These are phyloP conservation scores for Bombus picipes DNA, from an alignment of 1,140 invertebrate species.

Conservation along the genomic window DNA sequence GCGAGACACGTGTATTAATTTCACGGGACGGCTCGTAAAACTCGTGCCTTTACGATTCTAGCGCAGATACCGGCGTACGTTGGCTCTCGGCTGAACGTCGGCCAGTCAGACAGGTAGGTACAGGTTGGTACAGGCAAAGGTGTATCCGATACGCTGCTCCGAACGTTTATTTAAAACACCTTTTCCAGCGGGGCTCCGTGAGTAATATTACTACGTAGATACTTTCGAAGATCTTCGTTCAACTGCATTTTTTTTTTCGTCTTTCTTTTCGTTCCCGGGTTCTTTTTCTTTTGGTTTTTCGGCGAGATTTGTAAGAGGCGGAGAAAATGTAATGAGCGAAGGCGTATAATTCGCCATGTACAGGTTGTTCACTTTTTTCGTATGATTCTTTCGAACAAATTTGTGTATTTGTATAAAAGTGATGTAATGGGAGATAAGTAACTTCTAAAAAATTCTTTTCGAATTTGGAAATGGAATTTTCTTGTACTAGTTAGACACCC, in stretches of 20 bases:
- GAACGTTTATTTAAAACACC: slow-evolving; percentile 57
- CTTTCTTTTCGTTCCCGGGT: not conserved
- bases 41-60: slow-evolving; percentile 76
- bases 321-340: not conserved
- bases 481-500: too few relatives aligned
- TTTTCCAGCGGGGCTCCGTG: slow-evolving; percentile 31
- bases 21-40: slow-evolving; percentile 76
- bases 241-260: slow-evolving; percentile 9
- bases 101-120: slow-evolving; percentile 68
- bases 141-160: slow-evolving; percentile 48
- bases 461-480: too few relatives aligned
- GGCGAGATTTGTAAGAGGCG: not conserved
- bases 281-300: slow-evolving; percentile 10
- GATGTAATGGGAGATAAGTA: not conserved
- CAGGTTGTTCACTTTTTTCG: not conserved
- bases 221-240: not conserved
- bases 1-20: slow-evolving; percentile 78
- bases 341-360: not conserved
- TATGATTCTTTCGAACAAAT: not conserved
- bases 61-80: slow-evolving; percentile 70
- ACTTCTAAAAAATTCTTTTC: too few relatives aligned
- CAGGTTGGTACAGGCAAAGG: slow-evolving; percentile 63
- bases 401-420: not conserved
- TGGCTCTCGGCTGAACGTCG: slow-evolving; percentile 40
- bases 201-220: slow-evolving; percentile 37